Evolutionary conservation across 1,140 invertebrate genomes (phyloP).

Genomic region (Lutraria rhynchaena): DNA sequence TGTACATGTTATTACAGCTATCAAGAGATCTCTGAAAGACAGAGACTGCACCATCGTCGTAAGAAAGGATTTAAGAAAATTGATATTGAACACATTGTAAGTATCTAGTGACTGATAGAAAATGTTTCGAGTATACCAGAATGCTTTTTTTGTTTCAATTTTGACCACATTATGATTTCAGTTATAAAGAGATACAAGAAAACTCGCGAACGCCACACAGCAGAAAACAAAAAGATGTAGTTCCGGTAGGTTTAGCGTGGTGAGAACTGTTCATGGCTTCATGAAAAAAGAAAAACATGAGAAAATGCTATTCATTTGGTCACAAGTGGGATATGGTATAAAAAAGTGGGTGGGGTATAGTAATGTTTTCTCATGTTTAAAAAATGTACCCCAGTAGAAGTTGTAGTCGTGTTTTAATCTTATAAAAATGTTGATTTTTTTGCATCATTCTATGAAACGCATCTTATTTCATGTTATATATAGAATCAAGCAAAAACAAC

Average conservation of each 20-base stretch:
- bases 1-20: slow-evolving; percentile 51
- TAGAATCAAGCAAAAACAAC: too few relatives aligned
- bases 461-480: too few relatives aligned
- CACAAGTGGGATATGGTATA: not conserved
- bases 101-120: too few relatives aligned
- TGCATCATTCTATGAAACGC: too few relatives aligned
- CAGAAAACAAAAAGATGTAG: too few relatives aligned
- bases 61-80: slow-evolving; percentile 46
- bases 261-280: too few relatives aligned
- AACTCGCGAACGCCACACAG: not conserved
- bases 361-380: too few relatives aligned
- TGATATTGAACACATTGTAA: slow-evolving; percentile 40
- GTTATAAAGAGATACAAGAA: slow-evolving; percentile 48
- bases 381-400: too few relatives aligned
- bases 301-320: not conserved
- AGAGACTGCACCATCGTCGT: not conserved
- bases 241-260: too few relatives aligned
- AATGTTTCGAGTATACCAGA: too few relatives aligned
- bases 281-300: not conserved
- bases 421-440: too few relatives aligned
- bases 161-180: slow-evolving; percentile 47
- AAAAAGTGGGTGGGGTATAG: not conserved
- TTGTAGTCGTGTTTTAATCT: too few relatives aligned
- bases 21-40: slow-evolving; percentile 24
- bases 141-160: not conserved